Evolutionary conservation across 64 coral and sea anemone species (phyloP).

Genomic region (Stichodactyla mertensii): DNA sequence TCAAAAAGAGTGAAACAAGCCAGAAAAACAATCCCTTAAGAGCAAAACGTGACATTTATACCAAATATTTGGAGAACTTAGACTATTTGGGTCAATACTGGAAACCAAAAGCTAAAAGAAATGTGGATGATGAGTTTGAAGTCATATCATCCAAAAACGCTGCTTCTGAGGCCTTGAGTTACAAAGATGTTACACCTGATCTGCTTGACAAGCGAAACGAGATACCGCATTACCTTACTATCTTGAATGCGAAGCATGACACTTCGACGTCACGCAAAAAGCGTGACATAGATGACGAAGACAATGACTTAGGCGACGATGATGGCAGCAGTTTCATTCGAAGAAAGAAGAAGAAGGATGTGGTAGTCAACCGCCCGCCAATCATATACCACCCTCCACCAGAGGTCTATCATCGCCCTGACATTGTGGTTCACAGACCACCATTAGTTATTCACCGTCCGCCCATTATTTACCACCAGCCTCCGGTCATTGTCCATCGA

Average conservation of each 20-base stretch:
- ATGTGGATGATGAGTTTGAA: conserved; percentile 37
- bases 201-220: background rate
- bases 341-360: conserved; percentile 94
- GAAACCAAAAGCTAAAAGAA: conserved; percentile 56
- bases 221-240: background rate
- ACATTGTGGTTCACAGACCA: conserved; percentile 95
- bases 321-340: background rate
- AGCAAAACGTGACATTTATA: conserved; percentile 65
- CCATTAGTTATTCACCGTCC: conserved; percentile 91
- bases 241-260: background rate
- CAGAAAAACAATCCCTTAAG: background rate
- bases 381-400: conserved; percentile 99
- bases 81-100: conserved; percentile 49
- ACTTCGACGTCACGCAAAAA: conserved; percentile 3
- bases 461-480: conserved; percentile 99
- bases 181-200: conserved; percentile 9
- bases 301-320: background rate
- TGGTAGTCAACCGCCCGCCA: conserved; percentile 92
- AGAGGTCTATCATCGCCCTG: conserved; percentile 92
- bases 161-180: conserved; percentile 57
- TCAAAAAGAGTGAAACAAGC: conserved; percentile 12
- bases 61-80: conserved; percentile 57
- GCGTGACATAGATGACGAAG: conserved; percentile 29
- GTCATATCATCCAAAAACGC: conserved; percentile 53
- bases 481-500: conserved; percentile 94